Evolutionary conservation across 2,113 vertebrate genomes (phyloP).

Genomic region (Chrysochloris asiatica): DNA sequence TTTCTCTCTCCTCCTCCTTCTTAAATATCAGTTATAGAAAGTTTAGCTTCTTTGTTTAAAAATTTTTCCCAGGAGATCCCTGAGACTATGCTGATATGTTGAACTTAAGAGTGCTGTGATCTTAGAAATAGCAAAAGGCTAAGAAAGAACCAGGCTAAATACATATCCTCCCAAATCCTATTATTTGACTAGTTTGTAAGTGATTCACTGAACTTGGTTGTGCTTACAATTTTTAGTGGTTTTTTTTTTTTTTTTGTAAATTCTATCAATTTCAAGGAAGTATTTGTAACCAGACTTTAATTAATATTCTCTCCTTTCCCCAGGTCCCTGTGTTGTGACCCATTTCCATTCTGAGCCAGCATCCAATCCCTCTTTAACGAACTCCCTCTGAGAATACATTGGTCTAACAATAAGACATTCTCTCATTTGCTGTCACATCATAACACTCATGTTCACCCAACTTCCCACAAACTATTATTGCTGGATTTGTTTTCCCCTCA

Average conservation of each 20-base stretch:
- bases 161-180: neutral
- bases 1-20: neutral
- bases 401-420: neutral
- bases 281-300: too few species aligned
- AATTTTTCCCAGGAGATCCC: neutral
- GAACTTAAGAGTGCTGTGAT: neutral
- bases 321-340: rapidly evolving
- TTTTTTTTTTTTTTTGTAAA: too few species aligned
- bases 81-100: neutral
- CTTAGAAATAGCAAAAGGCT: too few species aligned
- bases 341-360: neutral
- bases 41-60: neutral
- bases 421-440: neutral
- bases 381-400: neutral
- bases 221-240: too few species aligned
- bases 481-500: too few species aligned
- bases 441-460: too few species aligned
- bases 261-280: too few species aligned
- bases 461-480: too few species aligned
- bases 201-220: too few species aligned
- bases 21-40: neutral
- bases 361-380: neutral
- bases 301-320: neutral
- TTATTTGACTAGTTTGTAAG: neutral
- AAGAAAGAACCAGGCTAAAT: too few species aligned